Evolutionary conservation across 2,888 invertebrate species (phyloP).

Genomic region (Schizaphis graminum): DNA sequence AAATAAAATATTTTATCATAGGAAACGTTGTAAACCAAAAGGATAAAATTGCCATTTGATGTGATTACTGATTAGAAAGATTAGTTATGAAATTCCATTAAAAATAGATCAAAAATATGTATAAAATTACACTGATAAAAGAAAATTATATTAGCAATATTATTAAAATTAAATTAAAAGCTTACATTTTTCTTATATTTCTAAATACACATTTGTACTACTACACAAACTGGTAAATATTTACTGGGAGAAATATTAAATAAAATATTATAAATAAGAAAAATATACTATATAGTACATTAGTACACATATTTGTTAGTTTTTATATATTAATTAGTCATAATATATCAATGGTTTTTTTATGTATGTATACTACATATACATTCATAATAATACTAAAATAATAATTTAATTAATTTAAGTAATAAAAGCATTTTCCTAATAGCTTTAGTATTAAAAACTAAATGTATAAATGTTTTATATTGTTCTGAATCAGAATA

Average conservation of each 20-base stretch:
- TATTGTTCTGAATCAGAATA: neutral
- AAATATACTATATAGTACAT: neutral
- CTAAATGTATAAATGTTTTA: neutral
- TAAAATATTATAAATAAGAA: neutral
- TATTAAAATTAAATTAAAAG: neutral
- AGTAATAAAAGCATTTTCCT: neutral
- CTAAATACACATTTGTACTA: neutral
- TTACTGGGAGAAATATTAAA: neutral
- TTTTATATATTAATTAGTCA: neutral
- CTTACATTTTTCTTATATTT: neutral
- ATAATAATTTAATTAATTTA: neutral
- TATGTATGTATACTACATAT: neutral
- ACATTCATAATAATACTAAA: neutral
- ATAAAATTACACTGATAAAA: neutral
- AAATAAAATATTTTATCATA: neutral
- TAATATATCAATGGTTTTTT: neutral
- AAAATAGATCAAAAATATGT: neutral
- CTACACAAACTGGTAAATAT: neutral
- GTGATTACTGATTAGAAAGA: neutral
- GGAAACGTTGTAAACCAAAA: neutral
- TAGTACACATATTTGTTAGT: neutral
- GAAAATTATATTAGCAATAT: neutral
- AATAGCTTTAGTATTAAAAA: neutral
- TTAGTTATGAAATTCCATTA: neutral
- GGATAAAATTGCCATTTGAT: neutral